Base-by-base conservation (phyloP, 2,888 invertebrate genomes). In the Chesias legatella region DNA sequence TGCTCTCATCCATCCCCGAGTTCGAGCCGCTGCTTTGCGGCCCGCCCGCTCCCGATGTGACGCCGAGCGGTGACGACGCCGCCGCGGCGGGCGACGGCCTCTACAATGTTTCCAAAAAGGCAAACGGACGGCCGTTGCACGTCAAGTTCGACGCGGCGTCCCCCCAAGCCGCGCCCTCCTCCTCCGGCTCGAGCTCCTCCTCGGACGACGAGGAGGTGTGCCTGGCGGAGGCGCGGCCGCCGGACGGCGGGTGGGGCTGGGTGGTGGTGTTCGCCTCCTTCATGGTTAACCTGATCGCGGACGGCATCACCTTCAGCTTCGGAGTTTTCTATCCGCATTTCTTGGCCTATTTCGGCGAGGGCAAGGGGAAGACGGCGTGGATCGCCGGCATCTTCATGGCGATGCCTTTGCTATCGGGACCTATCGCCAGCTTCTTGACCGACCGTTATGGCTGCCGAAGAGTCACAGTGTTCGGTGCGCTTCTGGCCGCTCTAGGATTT, bases 161-260 rank as follows among this genome's bases (percentile, higher is more conserved):
- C 56, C 76, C 89, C 56, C 63, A 79, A 43, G 70, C 83, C 25
- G 73, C 88, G 48, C 78, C 78, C 1, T 79, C 88, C 25, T 62
- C 67, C 46, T 82, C 77, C 53, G 88, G 86, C 47, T 81, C 82
- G 33, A 79, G 89, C 43, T 89, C 89, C 29, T 91, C 91, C 3
- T 91, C 91, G 27, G 91, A 91, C 53, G 91, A 91, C 42, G 92
- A 91, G 43, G 88, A 92, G 27, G 90, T 90, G 7, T 90, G 91
- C 32, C 81, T 91, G 59, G 88, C 92, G 5, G 93, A 93, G 70
- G 91, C 92, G 0, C 83, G 92, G 10, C 93, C 94, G 0, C 96
- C 95, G 1, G 96, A 97, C 74, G 96, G 96, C 6, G 96, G 97
- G 7, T 97, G 94, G 94, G 97, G 97, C 3, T 98, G 97, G 97